Evolutionary conservation across 2,797 vertebrate genomes (phyloP).

Genomic region (Tauraco hartlaubi): DNA sequence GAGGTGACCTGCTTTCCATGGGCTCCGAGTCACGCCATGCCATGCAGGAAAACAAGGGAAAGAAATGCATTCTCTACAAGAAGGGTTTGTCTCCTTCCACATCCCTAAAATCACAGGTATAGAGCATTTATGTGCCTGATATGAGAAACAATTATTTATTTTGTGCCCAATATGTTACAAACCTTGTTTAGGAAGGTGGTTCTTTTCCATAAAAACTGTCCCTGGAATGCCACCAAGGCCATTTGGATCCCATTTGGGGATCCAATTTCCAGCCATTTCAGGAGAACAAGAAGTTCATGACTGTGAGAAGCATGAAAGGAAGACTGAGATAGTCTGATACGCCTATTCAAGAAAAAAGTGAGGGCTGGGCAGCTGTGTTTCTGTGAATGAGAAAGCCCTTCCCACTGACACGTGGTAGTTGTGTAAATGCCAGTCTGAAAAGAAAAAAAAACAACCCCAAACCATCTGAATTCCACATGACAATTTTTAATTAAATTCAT

Average conservation of each 20-base stretch:
- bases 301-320: not conserved
- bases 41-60: not conserved
- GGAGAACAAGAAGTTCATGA: not conserved
- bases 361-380: not conserved
- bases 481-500: not conserved
- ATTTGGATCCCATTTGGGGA: not conserved
- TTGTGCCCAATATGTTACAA: not conserved
- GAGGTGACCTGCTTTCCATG: not conserved
- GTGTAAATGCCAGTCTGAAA: not conserved
- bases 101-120: not conserved
- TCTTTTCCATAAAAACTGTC: not conserved
- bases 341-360: not conserved
- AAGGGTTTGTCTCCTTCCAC: constrained; percentile 2
- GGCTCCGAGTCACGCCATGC: accelerated
- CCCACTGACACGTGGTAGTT: not conserved
- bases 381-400: not conserved
- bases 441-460: not conserved
- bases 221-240: not conserved
- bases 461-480: not conserved
- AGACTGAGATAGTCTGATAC: not conserved
- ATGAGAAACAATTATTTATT: not conserved
- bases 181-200: not conserved
- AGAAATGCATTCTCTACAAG: not conserved
- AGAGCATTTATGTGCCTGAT: not conserved
- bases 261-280: not conserved